These are phyloP conservation scores for Bradynema listronoti DNA, from an alignment of 1,140 invertebrate species.

Conservation along the genomic window DNA sequence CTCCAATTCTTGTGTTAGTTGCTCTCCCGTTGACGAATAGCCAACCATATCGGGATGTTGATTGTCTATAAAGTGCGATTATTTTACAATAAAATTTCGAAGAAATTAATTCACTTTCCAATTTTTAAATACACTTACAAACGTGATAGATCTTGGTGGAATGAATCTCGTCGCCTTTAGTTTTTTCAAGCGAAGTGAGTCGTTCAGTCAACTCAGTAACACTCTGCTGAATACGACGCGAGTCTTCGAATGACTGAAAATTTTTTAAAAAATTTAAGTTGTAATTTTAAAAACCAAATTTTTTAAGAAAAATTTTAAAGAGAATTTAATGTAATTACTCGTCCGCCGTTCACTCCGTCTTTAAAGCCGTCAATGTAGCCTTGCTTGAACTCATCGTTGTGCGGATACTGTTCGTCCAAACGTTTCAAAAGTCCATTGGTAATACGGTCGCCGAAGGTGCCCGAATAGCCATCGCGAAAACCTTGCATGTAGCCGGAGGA, in stretches of 20 bases:
- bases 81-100: background rate
- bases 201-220: constrained; percentile 55
- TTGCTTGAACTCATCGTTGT: constrained; percentile 56
- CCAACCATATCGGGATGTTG: constrained; percentile 45
- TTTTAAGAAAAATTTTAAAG: background rate
- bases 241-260: constrained; percentile 42
- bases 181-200: constrained; percentile 47
- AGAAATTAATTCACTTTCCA: background rate
- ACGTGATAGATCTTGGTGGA: constrained; percentile 58
- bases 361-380: constrained; percentile 58
- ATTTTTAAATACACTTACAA: constrained; percentile 43
- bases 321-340: constrained; percentile 16
- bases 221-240: constrained; percentile 50
- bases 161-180: constrained; percentile 56
- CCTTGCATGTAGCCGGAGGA: constrained; percentile 58
- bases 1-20: constrained; percentile 49
- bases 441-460: constrained; percentile 52
- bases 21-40: constrained; percentile 40
- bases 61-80: constrained; percentile 34
- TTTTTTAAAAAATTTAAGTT: background rate
- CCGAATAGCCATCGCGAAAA: constrained; percentile 55
- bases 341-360: constrained; percentile 43
- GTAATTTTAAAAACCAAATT: background rate
- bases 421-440: constrained; percentile 47
- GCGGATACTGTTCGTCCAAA: constrained; percentile 55